Conservation (phyloP, 2,888 invertebrate genomes). For the Tuta absoluta region DNA sequence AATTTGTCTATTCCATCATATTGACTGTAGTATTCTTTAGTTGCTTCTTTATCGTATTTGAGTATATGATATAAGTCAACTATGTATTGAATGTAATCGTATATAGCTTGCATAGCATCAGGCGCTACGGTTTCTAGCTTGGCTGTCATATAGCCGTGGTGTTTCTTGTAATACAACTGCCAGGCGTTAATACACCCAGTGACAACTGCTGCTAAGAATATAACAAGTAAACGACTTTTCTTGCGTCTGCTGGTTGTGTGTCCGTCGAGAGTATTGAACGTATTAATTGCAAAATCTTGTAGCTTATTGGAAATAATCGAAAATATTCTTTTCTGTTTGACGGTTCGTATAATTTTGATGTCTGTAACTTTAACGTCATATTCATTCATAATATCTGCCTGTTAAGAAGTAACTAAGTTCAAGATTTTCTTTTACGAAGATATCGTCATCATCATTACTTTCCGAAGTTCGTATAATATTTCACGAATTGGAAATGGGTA, state of each 20-base stretch:
- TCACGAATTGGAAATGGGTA: neutral
- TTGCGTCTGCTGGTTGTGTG: slow-evolving; percentile 3
- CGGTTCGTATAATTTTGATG: neutral
- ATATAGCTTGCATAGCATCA: slow-evolving; percentile 7
- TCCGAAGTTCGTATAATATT: neutral
- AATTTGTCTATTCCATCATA: slow-evolving; percentile 8
- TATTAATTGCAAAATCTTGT: neutral
- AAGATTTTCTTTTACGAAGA: too few species aligned
- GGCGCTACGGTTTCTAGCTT: slow-evolving; percentile 15
- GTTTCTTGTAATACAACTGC: slow-evolving; percentile 6
- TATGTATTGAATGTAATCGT: slow-evolving; percentile 4
- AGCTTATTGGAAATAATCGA: neutral
- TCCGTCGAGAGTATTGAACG: neutral
- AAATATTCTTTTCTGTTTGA: neutral
- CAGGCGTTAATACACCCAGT: neutral
- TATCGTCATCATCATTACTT: neutral
- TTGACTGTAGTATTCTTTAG: slow-evolving; percentile 7
- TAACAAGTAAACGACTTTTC: neutral
- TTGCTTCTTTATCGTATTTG: slow-evolving; percentile 7
- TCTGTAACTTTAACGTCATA: neutral
- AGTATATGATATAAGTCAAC: slow-evolving; percentile 10
- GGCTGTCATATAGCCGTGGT: slow-evolving; percentile 6
- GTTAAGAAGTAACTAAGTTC: neutral
- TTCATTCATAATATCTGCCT: neutral
- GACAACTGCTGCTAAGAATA: neutral